phyloP scores from a whole-genome alignment of 2,113 vertebrate genomes.

The Gallinago undulata region DNA sequence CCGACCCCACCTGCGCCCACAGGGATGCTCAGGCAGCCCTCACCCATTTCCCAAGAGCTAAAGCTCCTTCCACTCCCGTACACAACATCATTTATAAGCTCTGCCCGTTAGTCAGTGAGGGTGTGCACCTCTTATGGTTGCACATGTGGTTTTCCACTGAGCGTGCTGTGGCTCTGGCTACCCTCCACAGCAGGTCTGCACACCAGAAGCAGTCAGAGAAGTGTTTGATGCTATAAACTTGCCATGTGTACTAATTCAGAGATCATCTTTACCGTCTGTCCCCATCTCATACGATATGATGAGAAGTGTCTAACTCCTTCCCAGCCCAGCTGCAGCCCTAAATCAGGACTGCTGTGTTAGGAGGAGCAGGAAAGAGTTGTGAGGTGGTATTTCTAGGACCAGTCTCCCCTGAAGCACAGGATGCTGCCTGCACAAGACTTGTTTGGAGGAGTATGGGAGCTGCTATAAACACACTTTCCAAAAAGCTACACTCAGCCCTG shows the following conservation, averaged over 20 bases:
- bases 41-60: background rate
- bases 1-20: background rate
- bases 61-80: background rate
- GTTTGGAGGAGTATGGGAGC: background rate
- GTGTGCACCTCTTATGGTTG: background rate
- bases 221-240: background rate
- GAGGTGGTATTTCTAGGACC: background rate
- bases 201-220: background rate
- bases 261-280: background rate
- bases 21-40: background rate
- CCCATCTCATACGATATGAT: background rate
- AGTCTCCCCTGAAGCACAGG: fast-evolving
- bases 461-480: background rate
- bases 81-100: background rate
- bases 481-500: background rate
- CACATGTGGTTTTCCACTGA: background rate
- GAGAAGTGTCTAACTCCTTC: background rate
- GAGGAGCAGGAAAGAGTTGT: background rate
- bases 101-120: background rate
- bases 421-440: background rate
- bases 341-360: background rate
- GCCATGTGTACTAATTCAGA: background rate
- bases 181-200: background rate
- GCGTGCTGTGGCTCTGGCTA: background rate
- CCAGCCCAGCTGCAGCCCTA: background rate